Conservation (phyloP, 2,888 invertebrate species). For the Pharmacophagus antenor region DNA sequence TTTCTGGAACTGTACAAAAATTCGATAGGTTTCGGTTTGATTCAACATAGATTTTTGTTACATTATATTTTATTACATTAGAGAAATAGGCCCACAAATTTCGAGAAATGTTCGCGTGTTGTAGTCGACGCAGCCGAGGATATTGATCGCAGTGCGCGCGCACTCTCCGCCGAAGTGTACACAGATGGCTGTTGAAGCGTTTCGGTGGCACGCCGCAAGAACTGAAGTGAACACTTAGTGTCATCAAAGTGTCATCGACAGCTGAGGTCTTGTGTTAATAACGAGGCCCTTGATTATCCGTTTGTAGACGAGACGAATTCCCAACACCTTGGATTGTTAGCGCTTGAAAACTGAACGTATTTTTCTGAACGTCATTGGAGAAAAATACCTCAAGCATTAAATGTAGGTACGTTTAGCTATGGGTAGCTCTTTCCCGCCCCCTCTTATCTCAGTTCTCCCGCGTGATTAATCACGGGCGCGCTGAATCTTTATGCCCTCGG, state of each 20-base stretch:
- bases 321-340: slow-evolving; percentile 13
- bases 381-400: slow-evolving; percentile 5
- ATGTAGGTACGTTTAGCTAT: slow-evolving; percentile 32
- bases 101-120: slow-evolving; percentile 63
- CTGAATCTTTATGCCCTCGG: slow-evolving; percentile 57
- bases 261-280: slow-evolving; percentile 48
- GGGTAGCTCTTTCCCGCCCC: slow-evolving; percentile 35
- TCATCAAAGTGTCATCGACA: slow-evolving; percentile 62
- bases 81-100: slow-evolving; percentile 59
- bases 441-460: slow-evolving; percentile 63
- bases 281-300: slow-evolving; percentile 39
- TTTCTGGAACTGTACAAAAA: background rate
- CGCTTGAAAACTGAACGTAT: background rate
- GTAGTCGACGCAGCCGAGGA: slow-evolving; percentile 66
- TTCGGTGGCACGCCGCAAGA: slow-evolving; percentile 63
- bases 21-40: background rate
- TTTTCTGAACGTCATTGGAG: background rate
- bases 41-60: slow-evolving; percentile 9
- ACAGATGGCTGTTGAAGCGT: slow-evolving; percentile 68
- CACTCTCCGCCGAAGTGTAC: slow-evolving; percentile 70
- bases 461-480: slow-evolving; percentile 65
- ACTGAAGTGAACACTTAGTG: slow-evolving; percentile 66
- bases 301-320: slow-evolving; percentile 13
- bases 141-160: slow-evolving; percentile 80
- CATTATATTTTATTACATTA: slow-evolving; percentile 42